Base-by-base conservation (phyloP, 1,140 invertebrate species). In the Belonocnema kinseyi region DNA sequence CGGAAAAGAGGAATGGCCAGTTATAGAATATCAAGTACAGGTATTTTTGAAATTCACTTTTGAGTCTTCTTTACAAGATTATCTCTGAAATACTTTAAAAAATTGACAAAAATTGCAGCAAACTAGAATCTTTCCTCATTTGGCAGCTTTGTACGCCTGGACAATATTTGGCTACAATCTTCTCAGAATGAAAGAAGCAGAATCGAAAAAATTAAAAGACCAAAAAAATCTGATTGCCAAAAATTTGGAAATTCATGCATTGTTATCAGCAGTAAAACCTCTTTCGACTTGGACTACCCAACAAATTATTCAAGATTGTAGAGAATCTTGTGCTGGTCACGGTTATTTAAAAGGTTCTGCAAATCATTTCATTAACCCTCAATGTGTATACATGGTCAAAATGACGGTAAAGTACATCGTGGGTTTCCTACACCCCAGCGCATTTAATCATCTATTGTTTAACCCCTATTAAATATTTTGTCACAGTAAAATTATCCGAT, bases 231-330 rank as follows among this genome's bases (percentile, higher is more conserved):
- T 83, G 8, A 84, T 85, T 13, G 74, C 82, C 6, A 74, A 87
- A 81, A 92, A 92, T 52, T 84, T 95, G 51, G 98, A 99, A 92
- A 95, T 99, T 73, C 98, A 99, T 91, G 97, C 96, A 16, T 87
- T 99, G 74, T 97, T 97, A n/a, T 98, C 96, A 74, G 94, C 95
- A 76, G 94, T 93, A 19, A 99, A 99, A 92, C 96, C 98, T 1
- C 84, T 98, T 17, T 93, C 95, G 26, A 94, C 96, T 1, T 99
- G 98, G 98, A 92, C 93, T 2, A 94, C 95, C 66, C 92, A 96
- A 70, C 95, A 97, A 89, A 95, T 94, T 11, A 96, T 98, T 81
- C 97, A 99, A 90, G 97, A 99, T 90, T 97, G 95, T 85, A 91
- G 97, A 83, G 97, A 98, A 90, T 95, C 96, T 7, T 98, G 97